These are phyloP conservation scores for Mola mola DNA, from an alignment of 2,113 vertebrate genomes.

Conservation along the genomic window DNA sequence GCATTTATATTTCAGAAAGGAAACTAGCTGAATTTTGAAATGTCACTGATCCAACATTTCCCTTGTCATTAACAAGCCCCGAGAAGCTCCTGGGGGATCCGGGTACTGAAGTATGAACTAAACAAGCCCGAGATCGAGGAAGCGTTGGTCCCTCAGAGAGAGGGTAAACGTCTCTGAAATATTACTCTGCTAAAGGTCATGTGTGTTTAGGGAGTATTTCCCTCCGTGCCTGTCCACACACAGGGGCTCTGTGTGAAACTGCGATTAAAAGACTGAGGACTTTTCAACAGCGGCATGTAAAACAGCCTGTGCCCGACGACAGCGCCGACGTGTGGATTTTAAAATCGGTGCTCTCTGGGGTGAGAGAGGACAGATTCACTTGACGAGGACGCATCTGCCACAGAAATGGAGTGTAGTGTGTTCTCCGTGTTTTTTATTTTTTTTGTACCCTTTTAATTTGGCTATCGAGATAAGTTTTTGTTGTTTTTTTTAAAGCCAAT, in stretches of 20 bases:
- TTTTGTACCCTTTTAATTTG: conserved; percentile 35
- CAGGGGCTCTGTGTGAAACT: too few species aligned
- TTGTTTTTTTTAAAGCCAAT: conserved; percentile 18
- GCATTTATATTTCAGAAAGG: conserved; percentile 15
- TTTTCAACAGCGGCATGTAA: too few species aligned
- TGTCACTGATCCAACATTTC: conserved; percentile 42
- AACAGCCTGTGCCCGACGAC: too few species aligned
- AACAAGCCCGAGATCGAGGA: conserved; percentile 27
- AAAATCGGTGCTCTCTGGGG: conserved; percentile 18
- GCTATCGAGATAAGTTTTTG: not conserved
- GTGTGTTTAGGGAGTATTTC: conserved; percentile 29
- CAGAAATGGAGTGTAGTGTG: conserved; percentile 4
- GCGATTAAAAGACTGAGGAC: too few species aligned
- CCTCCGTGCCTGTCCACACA: conserved; percentile 21
- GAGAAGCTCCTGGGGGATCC: conserved; percentile 18
- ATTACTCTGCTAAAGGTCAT: conserved; percentile 43
- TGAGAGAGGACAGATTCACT: conserved; percentile 18
- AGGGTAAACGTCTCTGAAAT: conserved; percentile 17
- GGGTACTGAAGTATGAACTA: conserved; percentile 16
- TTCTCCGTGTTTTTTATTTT: conserved; percentile 11
- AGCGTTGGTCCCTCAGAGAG: conserved; percentile 17
- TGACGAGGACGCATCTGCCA: conserved; percentile 24
- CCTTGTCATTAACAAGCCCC: conserved; percentile 23
- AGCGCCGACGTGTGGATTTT: conserved; percentile 4
- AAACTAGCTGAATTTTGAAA: conserved; percentile 31